Evolutionary conservation across 2,797 vertebrate genomes (phyloP), one percentile per base, ranked within the genome.

Genomic region (Parauchenoglanis punctatus): DNA sequence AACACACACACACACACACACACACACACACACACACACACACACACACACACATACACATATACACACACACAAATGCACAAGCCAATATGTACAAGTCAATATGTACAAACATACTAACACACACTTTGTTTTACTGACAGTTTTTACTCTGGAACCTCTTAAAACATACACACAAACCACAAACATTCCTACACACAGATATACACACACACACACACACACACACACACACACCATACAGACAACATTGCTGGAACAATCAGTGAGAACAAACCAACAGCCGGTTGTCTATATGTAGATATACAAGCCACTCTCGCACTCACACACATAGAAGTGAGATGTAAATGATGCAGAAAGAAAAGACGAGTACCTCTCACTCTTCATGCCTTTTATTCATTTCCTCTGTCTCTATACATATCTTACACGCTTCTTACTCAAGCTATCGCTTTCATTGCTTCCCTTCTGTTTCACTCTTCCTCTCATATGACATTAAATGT

Each of bases 271-370:
- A 76, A 85, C 56, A 85, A 28, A 89, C 65, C 56, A 76, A 85
- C 63, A 83, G 68, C 84, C 63, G 20, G 75, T 88, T 88, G 87
- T 89, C 77, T 87, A 88, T 86, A 88, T 91, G 87, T 91, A 91
- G 84, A 91, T 89, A 88, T 87, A 78, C 20, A 85, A 84, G 52
- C 40, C 61, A 80, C 83, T 84, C 83, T 88, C 87, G 73, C 81
- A 84, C 84, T 88, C 85, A 90, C 70, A 91, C 61, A 86, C 7
- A 85, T 68, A 85, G 25, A 78, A 67, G 90, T 87, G 85, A 87
- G 81, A 85, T 86, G 59, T 84, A 81, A 90, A 88, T 86, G 86
- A 89, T 46, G 68, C 58, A 85, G 58, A 88, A 81, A 75, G 67
- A 86, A 81, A 80, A 88, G 78, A 88, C 46, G 11, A 83, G 85